phyloP scores from a whole-genome alignment of 2,113 vertebrate genomes.

The Heloderma charlesbogerti region DNA sequence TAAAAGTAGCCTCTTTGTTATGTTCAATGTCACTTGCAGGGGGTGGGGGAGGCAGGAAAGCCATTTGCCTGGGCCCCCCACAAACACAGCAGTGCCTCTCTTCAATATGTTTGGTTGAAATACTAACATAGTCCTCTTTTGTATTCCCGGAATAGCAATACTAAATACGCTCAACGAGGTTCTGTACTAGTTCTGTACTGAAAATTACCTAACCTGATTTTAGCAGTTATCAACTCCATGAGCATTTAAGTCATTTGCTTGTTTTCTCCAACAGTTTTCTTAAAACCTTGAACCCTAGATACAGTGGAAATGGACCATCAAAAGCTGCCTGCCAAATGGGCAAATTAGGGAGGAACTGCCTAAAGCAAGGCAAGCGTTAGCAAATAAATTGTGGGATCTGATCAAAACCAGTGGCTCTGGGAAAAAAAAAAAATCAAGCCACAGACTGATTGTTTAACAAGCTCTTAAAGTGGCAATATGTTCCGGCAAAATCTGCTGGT shows the following conservation, averaged over 20 bases:
- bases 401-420: conserved; percentile 76
- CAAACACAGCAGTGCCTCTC: too few relatives aligned
- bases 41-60: too few relatives aligned
- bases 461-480: conserved; percentile 11
- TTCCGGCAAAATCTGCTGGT: conserved; percentile 27
- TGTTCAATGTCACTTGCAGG: not conserved
- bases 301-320: conserved; percentile 94
- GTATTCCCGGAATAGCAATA: not conserved
- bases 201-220: conserved; percentile 39
- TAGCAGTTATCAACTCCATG: conserved; percentile 36
- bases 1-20: not conserved
- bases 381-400: conserved; percentile 70
- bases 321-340: conserved; percentile 81
- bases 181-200: conserved; percentile 39
- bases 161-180: conserved; percentile 19
- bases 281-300: conserved; percentile 79
- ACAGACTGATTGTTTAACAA: conserved; percentile 65
- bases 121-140: conserved; percentile 35
- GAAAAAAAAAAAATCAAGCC: conserved; percentile 58
- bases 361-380: conserved; percentile 69
- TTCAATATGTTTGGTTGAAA: conserved; percentile 2
- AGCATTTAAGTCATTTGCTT: conserved; percentile 46
- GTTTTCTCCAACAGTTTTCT: conserved; percentile 75
- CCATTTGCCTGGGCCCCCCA: too few relatives aligned
- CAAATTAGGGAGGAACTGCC: conserved; percentile 80